These are phyloP conservation scores for Cyrtodaria siliqua DNA, from an alignment of 2,888 invertebrate genomes.

Conservation along the genomic window DNA sequence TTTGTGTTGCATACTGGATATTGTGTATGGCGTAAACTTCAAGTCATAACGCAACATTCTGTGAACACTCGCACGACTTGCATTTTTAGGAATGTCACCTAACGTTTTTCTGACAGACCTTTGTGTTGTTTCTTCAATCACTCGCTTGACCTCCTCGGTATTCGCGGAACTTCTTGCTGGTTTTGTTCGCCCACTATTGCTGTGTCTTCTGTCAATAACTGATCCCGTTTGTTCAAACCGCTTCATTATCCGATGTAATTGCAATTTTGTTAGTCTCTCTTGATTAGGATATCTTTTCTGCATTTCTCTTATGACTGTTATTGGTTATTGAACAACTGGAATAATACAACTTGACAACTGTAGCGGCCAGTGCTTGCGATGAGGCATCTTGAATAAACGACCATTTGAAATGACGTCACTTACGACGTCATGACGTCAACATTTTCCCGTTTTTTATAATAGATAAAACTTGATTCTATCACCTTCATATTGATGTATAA, in stretches of 20 bases:
- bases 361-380: too few relatives aligned
- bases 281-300: too few relatives aligned
- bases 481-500: too few relatives aligned
- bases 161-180: background rate
- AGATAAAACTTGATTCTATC: too few relatives aligned
- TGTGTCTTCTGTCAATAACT: constrained; percentile 8
- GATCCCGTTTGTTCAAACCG: constrained; percentile 11
- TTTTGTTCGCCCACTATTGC: constrained; percentile 1
- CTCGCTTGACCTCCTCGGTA: background rate
- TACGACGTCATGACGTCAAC: too few relatives aligned
- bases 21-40: constrained; percentile 12
- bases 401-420: too few relatives aligned
- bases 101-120: constrained; percentile 16
- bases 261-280: too few relatives aligned
- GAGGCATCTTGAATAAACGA: too few relatives aligned
- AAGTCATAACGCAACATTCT: constrained; percentile 28
- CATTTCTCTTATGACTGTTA: too few relatives aligned
- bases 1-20: constrained; percentile 34
- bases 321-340: too few relatives aligned
- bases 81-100: constrained; percentile 7
- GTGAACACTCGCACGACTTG: constrained; percentile 14
- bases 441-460: too few relatives aligned
- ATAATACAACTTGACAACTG: too few relatives aligned
- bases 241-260: constrained; percentile 11
- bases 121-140: constrained; percentile 8